Evolutionary conservation across 2,797 vertebrate species (phyloP).

Genomic region (Rhynchotus rufescens): DNA sequence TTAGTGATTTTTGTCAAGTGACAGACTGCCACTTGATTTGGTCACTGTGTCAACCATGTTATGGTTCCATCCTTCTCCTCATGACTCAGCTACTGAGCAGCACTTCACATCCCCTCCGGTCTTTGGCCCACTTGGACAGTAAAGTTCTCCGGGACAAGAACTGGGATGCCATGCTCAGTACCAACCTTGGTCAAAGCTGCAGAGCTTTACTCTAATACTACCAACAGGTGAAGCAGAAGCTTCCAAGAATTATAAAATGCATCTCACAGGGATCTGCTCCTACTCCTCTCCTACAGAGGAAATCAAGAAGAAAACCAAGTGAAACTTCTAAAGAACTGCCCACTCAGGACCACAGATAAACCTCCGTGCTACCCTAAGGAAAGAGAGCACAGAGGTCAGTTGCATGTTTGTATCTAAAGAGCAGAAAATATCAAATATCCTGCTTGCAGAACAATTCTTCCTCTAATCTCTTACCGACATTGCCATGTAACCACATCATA

Average conservation of each 20-base stretch:
- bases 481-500: conserved; percentile 33
- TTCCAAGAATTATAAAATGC: background rate
- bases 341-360: background rate
- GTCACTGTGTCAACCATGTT: background rate
- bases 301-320: background rate
- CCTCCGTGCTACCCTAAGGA: background rate
- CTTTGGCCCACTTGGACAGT: background rate
- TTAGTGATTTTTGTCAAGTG: background rate
- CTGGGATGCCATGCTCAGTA: background rate
- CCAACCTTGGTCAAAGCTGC: background rate
- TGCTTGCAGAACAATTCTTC: background rate
- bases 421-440: background rate
- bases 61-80: background rate
- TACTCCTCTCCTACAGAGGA: background rate
- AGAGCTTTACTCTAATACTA: background rate
- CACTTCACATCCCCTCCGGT: background rate
- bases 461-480: background rate
- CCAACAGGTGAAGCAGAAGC: background rate
- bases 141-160: background rate
- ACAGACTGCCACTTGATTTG: background rate
- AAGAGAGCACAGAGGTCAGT: background rate
- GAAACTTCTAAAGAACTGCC: background rate
- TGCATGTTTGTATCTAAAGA: background rate
- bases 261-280: background rate
- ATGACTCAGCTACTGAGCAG: background rate